Evolutionary conservation across 2,797 vertebrate genomes (phyloP).

Genomic region (Champsocephalus gunnari): DNA sequence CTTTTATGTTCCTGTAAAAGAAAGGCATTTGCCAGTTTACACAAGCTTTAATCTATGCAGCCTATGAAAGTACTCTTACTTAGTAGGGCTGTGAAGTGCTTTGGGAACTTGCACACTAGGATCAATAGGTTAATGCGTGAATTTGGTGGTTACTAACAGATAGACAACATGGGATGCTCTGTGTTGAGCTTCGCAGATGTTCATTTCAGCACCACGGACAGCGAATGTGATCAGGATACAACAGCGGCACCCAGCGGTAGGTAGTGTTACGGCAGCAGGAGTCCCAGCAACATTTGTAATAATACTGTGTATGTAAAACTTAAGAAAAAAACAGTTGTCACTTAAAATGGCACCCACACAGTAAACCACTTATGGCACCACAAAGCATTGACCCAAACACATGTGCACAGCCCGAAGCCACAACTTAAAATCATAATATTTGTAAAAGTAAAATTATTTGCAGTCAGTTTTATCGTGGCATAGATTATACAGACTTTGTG

Average conservation of each 20-base stretch:
- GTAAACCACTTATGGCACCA: neutral
- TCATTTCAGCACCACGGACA: slow-evolving; percentile 80
- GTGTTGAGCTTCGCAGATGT: neutral
- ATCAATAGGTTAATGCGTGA: neutral
- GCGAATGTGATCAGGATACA: slow-evolving; percentile 36
- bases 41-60: neutral
- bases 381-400: slow-evolving; percentile 4
- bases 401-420: neutral
- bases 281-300: neutral
- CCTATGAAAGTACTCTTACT: neutral
- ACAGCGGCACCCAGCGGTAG: slow-evolving; percentile 69
- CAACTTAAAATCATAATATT: slow-evolving; percentile 19
- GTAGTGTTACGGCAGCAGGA: neutral
- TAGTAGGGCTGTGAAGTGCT: neutral
- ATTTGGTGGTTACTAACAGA: neutral
- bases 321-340: neutral
- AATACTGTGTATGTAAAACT: neutral
- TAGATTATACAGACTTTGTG: slow-evolving; percentile 55
- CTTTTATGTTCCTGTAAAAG: neutral
- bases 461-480: slow-evolving; percentile 46
- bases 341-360: neutral
- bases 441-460: slow-evolving; percentile 43
- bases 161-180: neutral
- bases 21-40: neutral
- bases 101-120: neutral